A percentile compares a stretch with the other conserved stretches of the same genome.
Evolutionary conservation across 1,140 invertebrate species (phyloP).

Genomic region (Ruditapes philippinarum): DNA sequence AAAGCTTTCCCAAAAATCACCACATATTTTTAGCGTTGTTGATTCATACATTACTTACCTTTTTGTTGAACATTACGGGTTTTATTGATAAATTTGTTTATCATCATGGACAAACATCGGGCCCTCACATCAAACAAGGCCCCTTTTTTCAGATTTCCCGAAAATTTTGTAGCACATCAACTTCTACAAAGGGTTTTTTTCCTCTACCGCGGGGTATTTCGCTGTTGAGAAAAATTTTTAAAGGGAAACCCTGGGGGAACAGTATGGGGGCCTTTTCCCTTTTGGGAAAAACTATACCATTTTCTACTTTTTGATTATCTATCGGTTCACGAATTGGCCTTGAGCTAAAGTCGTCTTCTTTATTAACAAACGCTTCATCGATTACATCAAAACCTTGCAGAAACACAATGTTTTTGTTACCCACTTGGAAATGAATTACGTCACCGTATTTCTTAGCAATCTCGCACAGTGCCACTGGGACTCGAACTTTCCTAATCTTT

Average conservation of each 20-base stretch:
- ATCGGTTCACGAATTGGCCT: constrained; percentile 53
- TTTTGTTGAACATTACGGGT: too few species aligned
- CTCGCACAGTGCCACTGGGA: background rate
- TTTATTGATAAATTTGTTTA: too few species aligned
- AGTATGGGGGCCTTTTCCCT: too few species aligned
- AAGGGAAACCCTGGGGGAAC: too few species aligned
- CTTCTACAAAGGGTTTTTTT: constrained; percentile 90
- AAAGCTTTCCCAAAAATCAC: too few species aligned
- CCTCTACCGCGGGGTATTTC: constrained; percentile 92
- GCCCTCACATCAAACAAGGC: too few species aligned
- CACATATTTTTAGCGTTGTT: too few species aligned
- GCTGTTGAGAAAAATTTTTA: constrained; percentile 93
- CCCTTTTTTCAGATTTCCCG: too few species aligned
- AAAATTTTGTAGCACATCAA: constrained; percentile 64
- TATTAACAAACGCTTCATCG: constrained; percentile 68
- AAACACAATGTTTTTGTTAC: constrained; percentile 46
- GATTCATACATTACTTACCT: too few species aligned
- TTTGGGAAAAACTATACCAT: constrained; percentile 54
- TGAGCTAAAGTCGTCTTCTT: constrained; percentile 64
- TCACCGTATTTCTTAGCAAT: constrained; percentile 10
- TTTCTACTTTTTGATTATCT: constrained; percentile 50
- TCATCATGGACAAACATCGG: too few species aligned
- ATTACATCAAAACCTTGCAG: constrained; percentile 67
- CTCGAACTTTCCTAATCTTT: background rate
- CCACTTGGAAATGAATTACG: background rate